Percentiles rank a stretch among this genome's conserved stretches.
Evolutionary conservation across 2,797 vertebrate species (phyloP).

Genomic region (Sternotherus odoratus): DNA sequence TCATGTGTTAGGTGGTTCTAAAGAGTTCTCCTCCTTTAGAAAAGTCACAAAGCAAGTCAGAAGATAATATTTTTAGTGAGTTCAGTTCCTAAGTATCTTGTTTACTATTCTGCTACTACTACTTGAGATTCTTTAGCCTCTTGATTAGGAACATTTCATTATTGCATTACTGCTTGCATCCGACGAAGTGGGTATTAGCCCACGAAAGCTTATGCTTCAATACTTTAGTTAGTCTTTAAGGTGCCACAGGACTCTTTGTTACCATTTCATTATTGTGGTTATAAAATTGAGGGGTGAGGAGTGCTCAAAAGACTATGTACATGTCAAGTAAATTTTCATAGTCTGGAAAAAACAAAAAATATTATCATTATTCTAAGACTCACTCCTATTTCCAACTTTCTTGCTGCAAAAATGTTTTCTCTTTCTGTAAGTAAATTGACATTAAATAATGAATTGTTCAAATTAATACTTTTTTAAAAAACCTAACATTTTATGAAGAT

Average conservation of each 20-base stretch:
- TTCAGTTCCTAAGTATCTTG: neutral
- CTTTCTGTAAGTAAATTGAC: conserved; percentile 49
- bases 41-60: neutral
- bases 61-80: neutral
- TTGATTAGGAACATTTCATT: neutral
- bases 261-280: neutral
- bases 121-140: neutral
- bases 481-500: conserved; percentile 66
- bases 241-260: too few species aligned
- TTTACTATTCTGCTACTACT: neutral
- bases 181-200: too few species aligned
- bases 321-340: neutral
- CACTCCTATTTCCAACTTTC: conserved; percentile 44
- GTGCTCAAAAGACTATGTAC: neutral
- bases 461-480: conserved; percentile 46
- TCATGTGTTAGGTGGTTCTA: neutral
- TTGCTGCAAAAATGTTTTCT: conserved; percentile 22
- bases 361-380: conserved; percentile 5
- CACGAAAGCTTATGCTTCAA: too few species aligned
- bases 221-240: too few species aligned
- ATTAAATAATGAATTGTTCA: conserved; percentile 49
- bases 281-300: neutral
- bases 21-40: neutral
- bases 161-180: too few species aligned
- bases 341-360: neutral